Conservation (phyloP, 2,113 vertebrate genomes). For the Anas platyrhynchos region DNA sequence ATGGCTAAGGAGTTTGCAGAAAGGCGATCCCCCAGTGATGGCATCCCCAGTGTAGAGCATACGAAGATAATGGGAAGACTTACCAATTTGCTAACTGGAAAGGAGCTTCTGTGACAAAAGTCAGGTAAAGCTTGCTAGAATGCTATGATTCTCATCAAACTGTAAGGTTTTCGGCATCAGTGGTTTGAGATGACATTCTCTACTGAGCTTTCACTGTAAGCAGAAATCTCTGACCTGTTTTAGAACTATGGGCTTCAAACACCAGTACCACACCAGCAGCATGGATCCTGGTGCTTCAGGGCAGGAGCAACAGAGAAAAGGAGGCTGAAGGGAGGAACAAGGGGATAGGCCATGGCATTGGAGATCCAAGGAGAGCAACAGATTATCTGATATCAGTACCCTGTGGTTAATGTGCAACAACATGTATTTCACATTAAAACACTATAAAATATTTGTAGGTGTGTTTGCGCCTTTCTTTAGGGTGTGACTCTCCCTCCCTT, state of each 20-base stretch:
- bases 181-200: neutral
- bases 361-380: neutral
- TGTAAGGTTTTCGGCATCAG: neutral
- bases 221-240: neutral
- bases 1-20: neutral
- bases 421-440: conserved; percentile 51
- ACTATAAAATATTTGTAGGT: conserved; percentile 10
- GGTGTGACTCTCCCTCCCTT: neutral
- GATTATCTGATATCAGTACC: neutral
- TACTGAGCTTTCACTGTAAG: neutral
- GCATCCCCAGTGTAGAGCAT: neutral
- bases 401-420: neutral
- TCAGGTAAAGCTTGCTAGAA: neutral
- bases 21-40: neutral
- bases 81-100: neutral
- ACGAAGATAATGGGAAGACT: neutral
- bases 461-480: neutral
- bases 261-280: fast-evolving
- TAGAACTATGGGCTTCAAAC: neutral
- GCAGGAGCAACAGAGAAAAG: neutral
- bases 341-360: neutral
- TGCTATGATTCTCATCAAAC: fast-evolving
- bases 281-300: neutral
- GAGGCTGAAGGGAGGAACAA: neutral
- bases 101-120: neutral